phyloP scores from a whole-genome alignment of 1,140 invertebrate species.

The Antheraea pernyi region DNA sequence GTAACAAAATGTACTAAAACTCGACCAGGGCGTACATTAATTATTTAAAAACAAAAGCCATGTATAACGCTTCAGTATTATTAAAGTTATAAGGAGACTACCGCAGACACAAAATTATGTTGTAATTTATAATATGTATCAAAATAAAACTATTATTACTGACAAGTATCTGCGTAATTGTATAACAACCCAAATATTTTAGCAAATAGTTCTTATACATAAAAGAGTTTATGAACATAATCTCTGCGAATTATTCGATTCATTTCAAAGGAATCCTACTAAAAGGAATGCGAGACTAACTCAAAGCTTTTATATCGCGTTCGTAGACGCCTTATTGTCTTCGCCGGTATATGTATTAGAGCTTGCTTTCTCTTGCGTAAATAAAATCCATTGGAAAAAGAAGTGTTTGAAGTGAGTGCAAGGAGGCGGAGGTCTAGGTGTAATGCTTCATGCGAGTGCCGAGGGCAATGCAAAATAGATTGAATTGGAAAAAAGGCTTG shows the following conservation, averaged over 20 bases:
- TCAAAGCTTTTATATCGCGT: slow-evolving; percentile 78
- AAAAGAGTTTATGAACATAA: slow-evolving; percentile 60
- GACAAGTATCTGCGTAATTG: too few species aligned
- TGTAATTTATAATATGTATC: too few species aligned
- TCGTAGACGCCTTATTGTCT: slow-evolving; percentile 73
- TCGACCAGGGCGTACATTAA: too few species aligned
- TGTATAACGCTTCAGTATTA: too few species aligned
- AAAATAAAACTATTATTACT: too few species aligned
- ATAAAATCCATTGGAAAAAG: slow-evolving; percentile 73
- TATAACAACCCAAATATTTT: too few species aligned
- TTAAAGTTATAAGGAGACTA: too few species aligned
- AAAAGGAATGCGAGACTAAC: slow-evolving; percentile 73
- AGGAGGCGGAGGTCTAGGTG: slow-evolving; percentile 57
- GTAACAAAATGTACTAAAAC: too few species aligned
- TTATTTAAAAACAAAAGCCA: too few species aligned
- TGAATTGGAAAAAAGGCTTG: slow-evolving; percentile 76
- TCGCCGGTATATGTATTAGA: slow-evolving; percentile 73
- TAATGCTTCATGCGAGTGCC: slow-evolving; percentile 74
- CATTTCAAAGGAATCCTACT: slow-evolving; percentile 77
- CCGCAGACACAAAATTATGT: too few species aligned
- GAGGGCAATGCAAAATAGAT: slow-evolving; percentile 77
- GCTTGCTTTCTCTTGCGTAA: slow-evolving; percentile 76
- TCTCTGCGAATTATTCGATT: slow-evolving; percentile 76
- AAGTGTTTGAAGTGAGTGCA: slow-evolving; percentile 66
- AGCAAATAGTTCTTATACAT: too few species aligned